These are phyloP conservation scores for Alauda arvensis DNA, from an alignment of 2,797 vertebrate species.

Conservation along the genomic window DNA sequence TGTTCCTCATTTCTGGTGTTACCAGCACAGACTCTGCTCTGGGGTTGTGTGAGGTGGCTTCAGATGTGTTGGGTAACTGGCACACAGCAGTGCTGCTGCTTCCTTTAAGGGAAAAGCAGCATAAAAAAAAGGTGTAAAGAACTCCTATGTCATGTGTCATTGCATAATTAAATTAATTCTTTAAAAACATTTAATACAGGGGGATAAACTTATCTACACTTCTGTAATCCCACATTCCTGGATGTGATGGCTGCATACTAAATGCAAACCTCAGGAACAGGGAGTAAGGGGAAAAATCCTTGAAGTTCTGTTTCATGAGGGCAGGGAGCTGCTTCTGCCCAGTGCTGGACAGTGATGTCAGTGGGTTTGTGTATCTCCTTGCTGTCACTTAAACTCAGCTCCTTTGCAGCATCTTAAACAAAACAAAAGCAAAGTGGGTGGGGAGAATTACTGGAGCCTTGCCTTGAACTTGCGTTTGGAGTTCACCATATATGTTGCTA, in stretches of 20 bases:
- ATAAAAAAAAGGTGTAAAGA: background rate
- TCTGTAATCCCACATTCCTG: background rate
- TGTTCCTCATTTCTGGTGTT: background rate
- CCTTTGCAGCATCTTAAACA: background rate
- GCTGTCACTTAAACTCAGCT: background rate
- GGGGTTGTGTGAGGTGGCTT: background rate
- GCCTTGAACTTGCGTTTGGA: background rate
- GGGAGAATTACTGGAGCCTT: background rate
- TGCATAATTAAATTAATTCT: background rate
- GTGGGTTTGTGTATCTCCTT: background rate
- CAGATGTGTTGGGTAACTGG: background rate
- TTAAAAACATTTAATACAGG: background rate
- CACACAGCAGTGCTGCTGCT: background rate
- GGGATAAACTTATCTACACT: accelerated
- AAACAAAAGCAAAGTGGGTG: background rate
- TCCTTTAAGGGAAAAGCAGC: background rate
- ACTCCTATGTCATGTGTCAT: background rate
- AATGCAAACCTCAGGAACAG: background rate
- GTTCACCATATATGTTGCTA: slow-evolving; percentile 41
- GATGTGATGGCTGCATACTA: background rate
- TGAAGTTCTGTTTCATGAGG: background rate
- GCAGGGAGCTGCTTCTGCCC: background rate
- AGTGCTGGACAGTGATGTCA: background rate
- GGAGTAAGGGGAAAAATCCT: background rate
- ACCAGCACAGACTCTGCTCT: background rate